A percentile compares a stretch with the other conserved stretches of the same genome.
These are phyloP conservation scores for Torymus auratus DNA, from an alignment of 2,888 invertebrate species.

Conservation along the genomic window DNA sequence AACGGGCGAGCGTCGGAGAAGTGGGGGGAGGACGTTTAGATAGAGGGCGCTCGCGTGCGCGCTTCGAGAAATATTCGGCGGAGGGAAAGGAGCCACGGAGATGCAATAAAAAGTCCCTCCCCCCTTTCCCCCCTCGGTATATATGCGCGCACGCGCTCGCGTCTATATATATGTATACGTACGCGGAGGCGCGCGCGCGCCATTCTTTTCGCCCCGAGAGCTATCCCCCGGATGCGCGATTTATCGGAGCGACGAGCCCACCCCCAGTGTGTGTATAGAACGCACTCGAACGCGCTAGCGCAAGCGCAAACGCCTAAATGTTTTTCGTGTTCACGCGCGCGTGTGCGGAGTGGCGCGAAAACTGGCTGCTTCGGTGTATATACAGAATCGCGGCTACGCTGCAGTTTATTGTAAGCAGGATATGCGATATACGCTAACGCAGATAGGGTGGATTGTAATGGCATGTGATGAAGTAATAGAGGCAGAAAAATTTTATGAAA, in stretches of 20 bases:
- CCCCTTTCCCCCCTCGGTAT: neutral
- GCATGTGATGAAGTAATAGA: no score
- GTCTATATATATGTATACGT: no score
- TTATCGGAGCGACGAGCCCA: conserved; percentile 44
- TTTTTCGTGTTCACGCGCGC: no score
- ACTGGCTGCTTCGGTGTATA: neutral
- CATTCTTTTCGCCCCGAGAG: conserved; percentile 13
- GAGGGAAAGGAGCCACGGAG: conserved; percentile 20
- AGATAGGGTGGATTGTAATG: no score
- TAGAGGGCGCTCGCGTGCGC: neutral
- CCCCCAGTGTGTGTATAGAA: neutral
- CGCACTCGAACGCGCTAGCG: neutral
- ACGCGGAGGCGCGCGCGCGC: conserved; percentile 36
- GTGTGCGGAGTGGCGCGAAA: neutral
- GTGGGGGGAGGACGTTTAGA: no score
- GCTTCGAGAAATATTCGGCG: conserved; percentile 29
- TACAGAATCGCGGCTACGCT: no score
- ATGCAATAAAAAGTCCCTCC: conserved; percentile 50
- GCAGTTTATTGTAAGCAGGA: no score
- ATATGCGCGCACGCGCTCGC: no score
- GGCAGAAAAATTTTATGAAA: no score
- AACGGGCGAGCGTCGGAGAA: neutral
- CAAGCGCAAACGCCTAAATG: conserved; percentile 42
- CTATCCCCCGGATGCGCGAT: conserved; percentile 24
- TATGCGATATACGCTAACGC: no score